These are phyloP conservation scores for Leiothrix lutea DNA, from an alignment of 2,113 vertebrate species.

Conservation along the genomic window DNA sequence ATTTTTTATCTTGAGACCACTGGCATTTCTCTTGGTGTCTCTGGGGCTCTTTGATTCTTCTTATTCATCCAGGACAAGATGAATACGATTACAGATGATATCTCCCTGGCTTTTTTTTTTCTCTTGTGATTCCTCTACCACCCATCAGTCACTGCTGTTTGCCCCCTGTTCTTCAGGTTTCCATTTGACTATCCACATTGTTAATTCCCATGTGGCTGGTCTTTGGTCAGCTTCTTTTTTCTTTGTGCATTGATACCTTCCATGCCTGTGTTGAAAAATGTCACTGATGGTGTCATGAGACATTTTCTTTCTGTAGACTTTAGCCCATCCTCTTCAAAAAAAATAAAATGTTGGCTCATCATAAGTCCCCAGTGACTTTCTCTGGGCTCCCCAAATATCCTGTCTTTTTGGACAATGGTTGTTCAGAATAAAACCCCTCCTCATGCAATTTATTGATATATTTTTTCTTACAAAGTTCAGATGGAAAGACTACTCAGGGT, in stretches of 20 bases:
- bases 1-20: neutral
- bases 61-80: neutral
- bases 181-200: neutral
- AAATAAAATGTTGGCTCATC: neutral
- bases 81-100: neutral
- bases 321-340: neutral
- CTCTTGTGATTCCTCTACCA: neutral
- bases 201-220: neutral
- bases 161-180: neutral
- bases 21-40: rapidly evolving
- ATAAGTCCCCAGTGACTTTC: neutral
- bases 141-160: neutral
- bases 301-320: neutral
- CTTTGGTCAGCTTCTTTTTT: neutral
- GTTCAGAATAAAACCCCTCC: neutral
- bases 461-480: neutral
- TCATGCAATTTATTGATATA: neutral
- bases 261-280: neutral
- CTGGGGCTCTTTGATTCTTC: neutral
- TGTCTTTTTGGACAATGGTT: neutral
- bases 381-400: neutral
- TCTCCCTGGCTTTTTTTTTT: rapidly evolving
- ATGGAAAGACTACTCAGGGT: neutral
- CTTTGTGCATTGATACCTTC: neutral
- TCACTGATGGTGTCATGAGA: neutral